Conservation (phyloP, 2,888 invertebrate species). For the Cephus sareptanus region DNA sequence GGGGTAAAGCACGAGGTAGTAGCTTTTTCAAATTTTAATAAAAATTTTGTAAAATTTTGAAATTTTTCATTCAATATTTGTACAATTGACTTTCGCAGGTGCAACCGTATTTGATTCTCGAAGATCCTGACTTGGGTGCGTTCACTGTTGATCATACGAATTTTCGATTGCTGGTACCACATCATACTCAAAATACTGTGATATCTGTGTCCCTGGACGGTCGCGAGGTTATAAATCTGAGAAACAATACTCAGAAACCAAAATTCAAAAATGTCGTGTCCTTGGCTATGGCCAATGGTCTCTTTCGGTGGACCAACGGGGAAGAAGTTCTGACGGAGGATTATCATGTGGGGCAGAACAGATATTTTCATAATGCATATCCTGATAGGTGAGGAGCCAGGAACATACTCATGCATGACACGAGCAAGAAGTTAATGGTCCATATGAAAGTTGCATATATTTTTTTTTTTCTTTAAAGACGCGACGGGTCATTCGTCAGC, state of each 20-base stretch:
- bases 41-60: background rate
- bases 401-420: background rate
- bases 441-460: background rate
- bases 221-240: slow-evolving; percentile 77
- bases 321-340: slow-evolving; percentile 82
- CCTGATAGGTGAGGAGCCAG: slow-evolving; percentile 67
- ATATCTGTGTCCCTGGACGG: slow-evolving; percentile 86
- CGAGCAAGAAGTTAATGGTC: background rate
- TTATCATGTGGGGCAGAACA: slow-evolving; percentile 75
- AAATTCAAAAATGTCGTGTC: slow-evolving; percentile 81
- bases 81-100: slow-evolving; percentile 45
- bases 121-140: slow-evolving; percentile 78
- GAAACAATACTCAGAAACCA: slow-evolving; percentile 80
- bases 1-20: slow-evolving; percentile 75
- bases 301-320: slow-evolving; percentile 90
- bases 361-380: slow-evolving; percentile 83
- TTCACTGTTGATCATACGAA: slow-evolving; percentile 87
- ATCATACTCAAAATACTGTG: slow-evolving; percentile 80
- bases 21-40: background rate
- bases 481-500: slow-evolving; percentile 68
- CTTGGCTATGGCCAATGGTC: slow-evolving; percentile 78
- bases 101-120: slow-evolving; percentile 74
- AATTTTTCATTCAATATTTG: background rate
- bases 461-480: slow-evolving; percentile 37
- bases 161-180: slow-evolving; percentile 82